phyloP scores from a whole-genome alignment of 2,797 vertebrate species.

The Cheirogaleus major region DNA sequence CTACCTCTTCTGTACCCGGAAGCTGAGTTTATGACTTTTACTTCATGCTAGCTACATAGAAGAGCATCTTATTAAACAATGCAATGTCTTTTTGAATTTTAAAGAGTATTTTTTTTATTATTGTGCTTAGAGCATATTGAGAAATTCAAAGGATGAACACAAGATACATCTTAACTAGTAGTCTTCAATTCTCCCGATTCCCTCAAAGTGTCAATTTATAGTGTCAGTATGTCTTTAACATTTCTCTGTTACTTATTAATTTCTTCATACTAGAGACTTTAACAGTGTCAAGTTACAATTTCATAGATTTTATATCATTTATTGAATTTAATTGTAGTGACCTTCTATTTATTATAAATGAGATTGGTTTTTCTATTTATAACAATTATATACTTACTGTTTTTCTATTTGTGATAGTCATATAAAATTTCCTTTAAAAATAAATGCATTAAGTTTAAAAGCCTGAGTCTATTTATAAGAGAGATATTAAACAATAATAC shows the following conservation, averaged over 20 bases:
- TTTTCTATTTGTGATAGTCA: conserved; percentile 17
- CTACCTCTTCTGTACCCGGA: background rate
- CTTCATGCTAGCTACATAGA: background rate
- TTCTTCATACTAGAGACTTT: background rate
- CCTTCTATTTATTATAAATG: conserved; percentile 1
- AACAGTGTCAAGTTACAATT: background rate
- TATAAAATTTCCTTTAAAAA: conserved; percentile 16
- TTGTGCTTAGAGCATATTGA: background rate
- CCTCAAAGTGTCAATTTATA: conserved; percentile 20
- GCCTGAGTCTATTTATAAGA: conserved; percentile 16
- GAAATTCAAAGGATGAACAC: background rate
- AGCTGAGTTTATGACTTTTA: background rate
- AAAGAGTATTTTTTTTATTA: background rate
- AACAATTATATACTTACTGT: background rate
- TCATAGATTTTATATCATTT: conserved; percentile 13
- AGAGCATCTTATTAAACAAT: background rate
- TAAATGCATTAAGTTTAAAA: conserved; percentile 41
- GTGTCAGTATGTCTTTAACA: background rate
- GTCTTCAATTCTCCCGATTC: background rate
- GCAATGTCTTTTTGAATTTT: conserved; percentile 2
- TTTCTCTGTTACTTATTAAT: conserved; percentile 4
- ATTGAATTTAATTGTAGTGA: conserved; percentile 4
- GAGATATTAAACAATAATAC: conserved; percentile 20
- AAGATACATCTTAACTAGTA: background rate
- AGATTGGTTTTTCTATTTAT: background rate